Base-by-base conservation (phyloP, 2,888 invertebrate species). In the Petrophora chlorosata region DNA sequence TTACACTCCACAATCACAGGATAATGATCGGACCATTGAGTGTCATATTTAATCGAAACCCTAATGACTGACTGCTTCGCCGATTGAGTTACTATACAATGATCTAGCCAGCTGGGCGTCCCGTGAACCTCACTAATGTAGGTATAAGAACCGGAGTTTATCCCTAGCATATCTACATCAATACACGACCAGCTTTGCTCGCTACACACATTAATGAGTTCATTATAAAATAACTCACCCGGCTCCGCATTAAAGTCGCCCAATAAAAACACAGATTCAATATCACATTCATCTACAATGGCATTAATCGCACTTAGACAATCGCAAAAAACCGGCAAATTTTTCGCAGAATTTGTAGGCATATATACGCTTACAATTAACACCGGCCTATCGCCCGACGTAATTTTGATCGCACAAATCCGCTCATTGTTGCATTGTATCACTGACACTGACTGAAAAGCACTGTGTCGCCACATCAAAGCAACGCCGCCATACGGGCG, bases 1-100 rank as follows among this genome's bases (percentile, higher is more conserved):
- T 44, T 44, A 44, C 30, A 44, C 10, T 35, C 12, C 22, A 44
- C 13, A 4, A 44, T 15, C 5, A 44, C 15, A 1, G 35, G 29
- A 23, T 15, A 44, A 32, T 44, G 44, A 10, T 44, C 44, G 2
- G 44, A 44, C 25, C 16, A 30, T 3, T 13, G 1, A 5, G 30
- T 30, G n/a, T 44, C 36, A 29, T 44, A 35, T 0, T 30, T 29
- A 2, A 44, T 14, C 26, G 5, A 3, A 1, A 36, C 44, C n/a
- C 32, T n/a, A 5, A 15, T 5, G 3, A 36, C 29, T 12, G 8
- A 0, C 2, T 10, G 30, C 12, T 19, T 36, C 1, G 44, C 44
- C 13, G 36, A 5, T 5, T 23, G 29, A 5, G 35, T 29, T 4
- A 10, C 23, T 2, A 43, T 7, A 10, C 43, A 43, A 25, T 43